Percentiles rank a stretch among this genome's conserved stretches.
Conservation (phyloP, 2,113 vertebrate genomes). For the Rhagologus leucostigma region DNA sequence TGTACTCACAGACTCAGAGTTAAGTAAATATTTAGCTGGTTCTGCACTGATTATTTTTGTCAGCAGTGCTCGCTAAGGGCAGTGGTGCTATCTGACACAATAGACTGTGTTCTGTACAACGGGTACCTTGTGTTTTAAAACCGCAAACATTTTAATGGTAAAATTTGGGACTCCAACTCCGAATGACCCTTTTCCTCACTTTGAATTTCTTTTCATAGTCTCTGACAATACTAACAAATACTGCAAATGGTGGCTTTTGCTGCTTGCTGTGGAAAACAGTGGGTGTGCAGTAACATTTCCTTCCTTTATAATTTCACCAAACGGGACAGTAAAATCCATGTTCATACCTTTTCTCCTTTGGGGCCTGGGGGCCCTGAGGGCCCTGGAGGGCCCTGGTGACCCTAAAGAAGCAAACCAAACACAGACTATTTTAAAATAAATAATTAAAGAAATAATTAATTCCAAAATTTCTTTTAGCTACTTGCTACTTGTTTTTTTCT, state of each 20-base stretch:
- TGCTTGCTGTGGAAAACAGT: background rate
- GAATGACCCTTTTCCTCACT: background rate
- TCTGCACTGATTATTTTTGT: background rate
- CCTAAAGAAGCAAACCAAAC: conserved; percentile 71
- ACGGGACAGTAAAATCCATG: background rate
- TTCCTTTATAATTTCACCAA: background rate
- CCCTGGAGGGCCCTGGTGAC: conserved; percentile 84
- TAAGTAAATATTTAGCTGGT: background rate
- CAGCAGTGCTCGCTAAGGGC: background rate
- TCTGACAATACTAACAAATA: background rate
- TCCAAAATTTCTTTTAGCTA: background rate
- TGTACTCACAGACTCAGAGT: background rate
- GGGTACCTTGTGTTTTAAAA: background rate
- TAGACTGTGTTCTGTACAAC: background rate
- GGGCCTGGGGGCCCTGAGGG: conserved; percentile 83
- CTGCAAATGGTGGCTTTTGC: background rate
- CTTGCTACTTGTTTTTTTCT: background rate
- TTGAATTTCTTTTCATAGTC: background rate
- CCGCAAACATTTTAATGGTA: background rate
- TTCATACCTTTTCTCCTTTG: conserved; percentile 94
- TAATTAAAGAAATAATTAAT: background rate
- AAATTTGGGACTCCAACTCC: background rate
- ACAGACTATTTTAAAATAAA: background rate
- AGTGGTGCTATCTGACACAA: background rate
- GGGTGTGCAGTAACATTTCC: background rate